Evolutionary conservation across 2,113 vertebrate species (phyloP).

Genomic region (Poeciliopsis turrubarensis): DNA sequence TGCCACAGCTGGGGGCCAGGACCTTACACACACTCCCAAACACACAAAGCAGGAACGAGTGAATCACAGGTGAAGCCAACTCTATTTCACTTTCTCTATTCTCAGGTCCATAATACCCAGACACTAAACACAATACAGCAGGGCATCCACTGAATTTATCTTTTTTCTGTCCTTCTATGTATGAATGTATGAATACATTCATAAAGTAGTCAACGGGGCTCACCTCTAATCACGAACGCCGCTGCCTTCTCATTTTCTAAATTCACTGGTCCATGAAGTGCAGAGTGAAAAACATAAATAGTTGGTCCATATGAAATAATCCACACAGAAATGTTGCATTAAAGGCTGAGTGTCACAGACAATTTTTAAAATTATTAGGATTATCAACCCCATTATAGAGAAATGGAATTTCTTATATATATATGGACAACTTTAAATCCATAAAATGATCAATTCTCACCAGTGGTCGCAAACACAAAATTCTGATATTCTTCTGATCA

Average conservation of each 20-base stretch:
- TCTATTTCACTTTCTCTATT: slow-evolving; percentile 30
- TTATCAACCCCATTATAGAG: background rate
- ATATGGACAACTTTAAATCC: slow-evolving; percentile 6
- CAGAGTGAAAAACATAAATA: slow-evolving; percentile 67
- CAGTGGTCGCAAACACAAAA: too few relatives aligned
- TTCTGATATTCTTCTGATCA: too few relatives aligned
- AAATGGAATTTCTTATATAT: background rate
- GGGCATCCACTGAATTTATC: slow-evolving; percentile 51
- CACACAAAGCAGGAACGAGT: slow-evolving; percentile 19
- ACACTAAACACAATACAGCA: slow-evolving; percentile 55
- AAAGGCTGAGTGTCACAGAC: too few relatives aligned
- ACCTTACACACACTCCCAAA: slow-evolving; percentile 48
- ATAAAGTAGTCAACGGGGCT: slow-evolving; percentile 65
- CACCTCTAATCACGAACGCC: slow-evolving; percentile 70
- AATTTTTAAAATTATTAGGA: background rate
- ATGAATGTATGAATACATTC: slow-evolving; percentile 54
- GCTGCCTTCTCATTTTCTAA: slow-evolving; percentile 71
- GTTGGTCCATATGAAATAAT: slow-evolving; percentile 58
- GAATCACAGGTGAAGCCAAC: slow-evolving; percentile 51
- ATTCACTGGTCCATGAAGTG: slow-evolving; percentile 68
- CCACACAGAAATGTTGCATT: slow-evolving; percentile 10
- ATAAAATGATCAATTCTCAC: background rate
- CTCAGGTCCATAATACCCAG: slow-evolving; percentile 14
- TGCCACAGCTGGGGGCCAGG: slow-evolving; percentile 49
- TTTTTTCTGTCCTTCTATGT: slow-evolving; percentile 33